Base-by-base conservation (phyloP, 1,140 invertebrate species). In the Psix sp. region DNA sequence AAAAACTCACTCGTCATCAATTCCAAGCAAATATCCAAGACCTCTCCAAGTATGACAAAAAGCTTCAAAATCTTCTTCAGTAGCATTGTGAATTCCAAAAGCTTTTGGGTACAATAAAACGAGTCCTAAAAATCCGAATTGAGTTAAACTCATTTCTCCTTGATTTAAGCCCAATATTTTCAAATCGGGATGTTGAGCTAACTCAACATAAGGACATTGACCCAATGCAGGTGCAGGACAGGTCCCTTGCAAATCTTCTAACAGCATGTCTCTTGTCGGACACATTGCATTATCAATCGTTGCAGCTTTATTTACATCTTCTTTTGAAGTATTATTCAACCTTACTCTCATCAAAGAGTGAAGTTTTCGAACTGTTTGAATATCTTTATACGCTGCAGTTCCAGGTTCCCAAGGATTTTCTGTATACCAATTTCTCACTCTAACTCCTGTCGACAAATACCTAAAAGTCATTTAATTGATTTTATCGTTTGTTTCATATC, bases 31-130 rank as follows among this genome's bases (percentile, higher is more conserved):
- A 78, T 93, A 91, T 1, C 94, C 94, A 7, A 96, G 89, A 3
- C 92, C 90, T 36, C 91, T 89, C 95, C 95, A 96, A 62, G 95
- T 89, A 79, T 96, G 93, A 13, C 93, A 85, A 54, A 93, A 93
- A n/a, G 90, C 91, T 31, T 94, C 91, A 2, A 93, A 77, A 36
- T 93, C 92, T 11, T 91, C 88, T 3, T 88, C 78, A 4, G 82
- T 87, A 0, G 79, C 80, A 9, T 87, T 36, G 15, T 86, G 78
- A 1, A 95, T 84, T 0, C 93, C 93, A 42, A 95, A 89, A 11
- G 87, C 80, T 38, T 90, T 77, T 0, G 92, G 91, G 18, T 90
- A 90, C 3, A 93, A 72, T 0, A 95, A 76, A 0, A 90, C 83
- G 20, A 93, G 89, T 0, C 94, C 94, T 67, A 96, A 90, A 78